Conservation (phyloP, 2,888 invertebrate genomes). For the Ptilodon capucinus region DNA sequence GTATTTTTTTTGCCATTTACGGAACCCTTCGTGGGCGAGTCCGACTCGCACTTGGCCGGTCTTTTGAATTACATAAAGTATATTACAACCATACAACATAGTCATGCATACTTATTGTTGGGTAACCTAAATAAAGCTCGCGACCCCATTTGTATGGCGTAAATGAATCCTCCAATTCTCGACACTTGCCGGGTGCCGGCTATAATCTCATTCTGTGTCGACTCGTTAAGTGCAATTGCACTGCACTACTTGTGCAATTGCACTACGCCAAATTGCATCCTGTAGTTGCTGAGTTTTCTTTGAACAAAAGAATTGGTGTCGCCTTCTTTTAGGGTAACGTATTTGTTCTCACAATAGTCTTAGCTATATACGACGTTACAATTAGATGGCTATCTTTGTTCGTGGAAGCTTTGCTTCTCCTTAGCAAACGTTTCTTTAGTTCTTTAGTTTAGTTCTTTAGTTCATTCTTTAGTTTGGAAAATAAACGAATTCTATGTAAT, state of each 20-base stretch:
- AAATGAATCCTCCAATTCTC: constrained; percentile 32
- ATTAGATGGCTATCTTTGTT: constrained; percentile 23
- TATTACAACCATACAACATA: no score
- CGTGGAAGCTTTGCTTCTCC: constrained; percentile 9
- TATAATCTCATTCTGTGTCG: constrained; percentile 33
- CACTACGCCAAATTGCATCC: constrained; percentile 40
- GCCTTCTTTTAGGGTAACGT: constrained; percentile 28
- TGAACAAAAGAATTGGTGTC: constrained; percentile 32
- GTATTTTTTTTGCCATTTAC: no score
- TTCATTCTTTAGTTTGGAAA: no score
- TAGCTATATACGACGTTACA: constrained; percentile 14
- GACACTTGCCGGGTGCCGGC: constrained; percentile 19
- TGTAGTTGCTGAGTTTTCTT: constrained; percentile 30
- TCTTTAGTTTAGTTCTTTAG: no score
- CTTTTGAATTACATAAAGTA: no score
- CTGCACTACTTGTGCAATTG: constrained; percentile 41
- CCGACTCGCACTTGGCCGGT: no score
- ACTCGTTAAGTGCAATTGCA: constrained; percentile 42
- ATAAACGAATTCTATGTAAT: neutral
- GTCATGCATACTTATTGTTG: no score
- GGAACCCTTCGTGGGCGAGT: no score
- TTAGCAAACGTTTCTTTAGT: constrained; percentile 12
- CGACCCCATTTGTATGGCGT: constrained; percentile 12
- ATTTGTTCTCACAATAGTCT: constrained; percentile 23
- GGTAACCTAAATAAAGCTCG: neutral